These are phyloP conservation scores for Eupithecia vulgata DNA, from an alignment of 2,888 invertebrate species.

Conservation along the genomic window DNA sequence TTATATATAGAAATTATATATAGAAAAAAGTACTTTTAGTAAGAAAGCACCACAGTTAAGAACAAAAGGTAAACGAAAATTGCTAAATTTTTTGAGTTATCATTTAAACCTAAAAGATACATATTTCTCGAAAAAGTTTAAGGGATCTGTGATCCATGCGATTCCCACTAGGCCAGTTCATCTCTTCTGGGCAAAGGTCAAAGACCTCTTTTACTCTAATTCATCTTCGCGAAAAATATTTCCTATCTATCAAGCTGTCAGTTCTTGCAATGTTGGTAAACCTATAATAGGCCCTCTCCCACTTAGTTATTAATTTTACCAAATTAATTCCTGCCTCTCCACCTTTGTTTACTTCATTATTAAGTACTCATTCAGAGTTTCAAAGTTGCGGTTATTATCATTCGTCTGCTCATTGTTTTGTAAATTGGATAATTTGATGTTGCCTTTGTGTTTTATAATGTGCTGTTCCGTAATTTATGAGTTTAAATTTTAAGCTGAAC, in stretches of 20 bases:
- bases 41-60: neutral
- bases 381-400: constrained; percentile 6
- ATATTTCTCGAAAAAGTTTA: neutral
- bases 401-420: constrained; percentile 8
- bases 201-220: neutral
- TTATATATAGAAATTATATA: neutral
- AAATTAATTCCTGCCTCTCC: constrained; percentile 7
- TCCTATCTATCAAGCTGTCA: neutral
- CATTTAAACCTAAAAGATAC: neutral
- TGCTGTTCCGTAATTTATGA: neutral
- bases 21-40: neutral
- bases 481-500: neutral
- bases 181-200: neutral
- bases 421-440: constrained; percentile 15
- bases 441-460: constrained; percentile 8
- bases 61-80: neutral
- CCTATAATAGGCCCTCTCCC: neutral
- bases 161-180: neutral
- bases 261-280: neutral
- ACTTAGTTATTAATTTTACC: constrained; percentile 3
- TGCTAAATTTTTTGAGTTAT: neutral
- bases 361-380: constrained; percentile 5
- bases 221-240: neutral
- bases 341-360: constrained; percentile 8
- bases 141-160: neutral